These are phyloP conservation scores for Neodiprion virginianus DNA, from an alignment of 1,140 invertebrate species.

Conservation along the genomic window DNA sequence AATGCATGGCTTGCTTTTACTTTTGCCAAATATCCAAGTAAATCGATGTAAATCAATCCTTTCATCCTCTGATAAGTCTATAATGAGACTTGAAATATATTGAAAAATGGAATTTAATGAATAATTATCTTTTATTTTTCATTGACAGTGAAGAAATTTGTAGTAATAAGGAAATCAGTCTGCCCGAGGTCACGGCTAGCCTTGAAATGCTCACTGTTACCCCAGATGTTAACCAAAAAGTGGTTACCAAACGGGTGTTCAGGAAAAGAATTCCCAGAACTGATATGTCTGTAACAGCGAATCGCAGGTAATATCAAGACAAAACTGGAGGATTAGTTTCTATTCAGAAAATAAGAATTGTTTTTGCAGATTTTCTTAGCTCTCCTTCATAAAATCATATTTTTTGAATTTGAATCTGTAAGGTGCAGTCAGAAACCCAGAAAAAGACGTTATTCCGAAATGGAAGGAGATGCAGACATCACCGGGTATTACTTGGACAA, in stretches of 20 bases:
- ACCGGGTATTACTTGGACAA: conserved; percentile 54
- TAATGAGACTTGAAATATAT: too few relatives aligned
- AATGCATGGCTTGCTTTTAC: too few relatives aligned
- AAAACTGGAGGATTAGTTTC: background rate
- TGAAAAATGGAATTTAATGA: too few relatives aligned
- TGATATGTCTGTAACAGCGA: conserved; percentile 31
- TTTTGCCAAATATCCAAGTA: too few relatives aligned
- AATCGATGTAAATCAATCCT: too few relatives aligned
- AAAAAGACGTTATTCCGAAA: conserved; percentile 43
- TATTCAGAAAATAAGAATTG: background rate
- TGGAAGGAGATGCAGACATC: conserved; percentile 42
- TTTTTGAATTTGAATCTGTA: conserved; percentile 9
- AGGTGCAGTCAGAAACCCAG: conserved; percentile 51
- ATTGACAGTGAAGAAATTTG: background rate
- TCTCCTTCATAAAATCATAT: conserved; percentile 17
- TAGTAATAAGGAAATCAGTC: conserved; percentile 32
- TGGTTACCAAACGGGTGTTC: conserved; percentile 27
- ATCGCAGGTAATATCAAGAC: conserved; percentile 44
- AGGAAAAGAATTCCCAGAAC: conserved; percentile 35
- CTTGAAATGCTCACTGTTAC: conserved; percentile 50
- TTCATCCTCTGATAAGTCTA: too few relatives aligned
- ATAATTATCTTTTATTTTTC: background rate
- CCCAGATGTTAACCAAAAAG: conserved; percentile 17
- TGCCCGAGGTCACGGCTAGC: conserved; percentile 49
- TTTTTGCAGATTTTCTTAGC: conserved; percentile 10